Conservation (phyloP, 2,113 vertebrate genomes). For the Tylochromis polylepis region DNA sequence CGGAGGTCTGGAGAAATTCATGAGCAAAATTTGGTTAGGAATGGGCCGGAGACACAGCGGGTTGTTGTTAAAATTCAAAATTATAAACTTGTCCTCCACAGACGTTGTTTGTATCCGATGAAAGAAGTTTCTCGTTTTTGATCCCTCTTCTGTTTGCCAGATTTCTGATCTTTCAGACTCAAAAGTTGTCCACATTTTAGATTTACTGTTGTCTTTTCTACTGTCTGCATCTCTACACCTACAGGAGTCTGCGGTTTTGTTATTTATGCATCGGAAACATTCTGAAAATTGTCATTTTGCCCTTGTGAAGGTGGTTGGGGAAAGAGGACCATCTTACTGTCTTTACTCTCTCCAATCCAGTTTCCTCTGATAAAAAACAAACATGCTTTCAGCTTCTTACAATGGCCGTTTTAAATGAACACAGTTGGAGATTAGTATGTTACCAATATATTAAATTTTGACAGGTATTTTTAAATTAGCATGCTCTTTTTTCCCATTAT, state of each 20-base stretch:
- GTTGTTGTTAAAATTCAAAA: not conserved
- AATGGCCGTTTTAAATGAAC: not conserved
- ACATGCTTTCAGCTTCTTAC: not conserved
- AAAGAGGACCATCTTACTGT: not conserved
- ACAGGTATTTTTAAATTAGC: not conserved
- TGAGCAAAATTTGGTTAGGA: not conserved
- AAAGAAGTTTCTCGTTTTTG: not conserved
- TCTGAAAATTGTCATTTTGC: not conserved
- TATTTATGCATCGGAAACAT: not conserved
- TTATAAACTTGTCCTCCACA: not conserved
- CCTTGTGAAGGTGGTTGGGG: rapidly evolving
- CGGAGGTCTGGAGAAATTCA: constrained; percentile 16
- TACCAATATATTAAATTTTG: not conserved
- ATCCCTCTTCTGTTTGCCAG: not conserved
- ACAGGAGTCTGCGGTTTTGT: not conserved
- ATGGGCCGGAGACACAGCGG: not conserved
- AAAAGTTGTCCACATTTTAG: not conserved
- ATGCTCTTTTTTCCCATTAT: rapidly evolving
- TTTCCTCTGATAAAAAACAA: not conserved
- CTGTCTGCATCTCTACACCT: rapidly evolving
- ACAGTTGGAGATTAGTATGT: not conserved
- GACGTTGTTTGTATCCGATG: not conserved
- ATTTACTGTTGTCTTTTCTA: not conserved
- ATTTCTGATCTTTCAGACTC: not conserved
- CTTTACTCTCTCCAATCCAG: not conserved